Evolutionary conservation across 1,140 invertebrate species (phyloP).

Genomic region (Zaprionus camerounensis): DNA sequence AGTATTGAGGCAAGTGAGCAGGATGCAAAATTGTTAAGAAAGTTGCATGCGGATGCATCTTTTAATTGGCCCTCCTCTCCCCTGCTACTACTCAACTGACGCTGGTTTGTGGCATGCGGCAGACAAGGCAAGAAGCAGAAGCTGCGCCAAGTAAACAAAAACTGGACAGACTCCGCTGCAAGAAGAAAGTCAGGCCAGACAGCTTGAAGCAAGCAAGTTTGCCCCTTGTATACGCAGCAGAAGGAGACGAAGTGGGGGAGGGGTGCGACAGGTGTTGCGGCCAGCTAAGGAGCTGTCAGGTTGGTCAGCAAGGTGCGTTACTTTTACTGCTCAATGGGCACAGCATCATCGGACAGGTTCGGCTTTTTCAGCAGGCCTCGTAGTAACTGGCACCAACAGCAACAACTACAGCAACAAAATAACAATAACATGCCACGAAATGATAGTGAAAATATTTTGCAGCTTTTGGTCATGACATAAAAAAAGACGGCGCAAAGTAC

Average conservation of each 20-base stretch:
- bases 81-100: background rate
- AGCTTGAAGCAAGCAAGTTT: conserved; percentile 55
- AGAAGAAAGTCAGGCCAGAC: conserved; percentile 69
- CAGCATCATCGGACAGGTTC: conserved; percentile 38
- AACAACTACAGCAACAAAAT: conserved; percentile 49
- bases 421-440: conserved; percentile 68
- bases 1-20: conserved; percentile 28
- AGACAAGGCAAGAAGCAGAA: conserved; percentile 32
- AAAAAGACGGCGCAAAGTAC: conserved; percentile 18
- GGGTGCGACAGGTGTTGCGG: conserved; percentile 17
- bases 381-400: conserved; percentile 49
- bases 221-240: conserved; percentile 38
- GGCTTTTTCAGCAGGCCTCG: conserved; percentile 61
- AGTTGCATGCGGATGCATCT: conserved; percentile 68
- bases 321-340: conserved; percentile 63
- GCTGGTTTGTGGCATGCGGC: conserved; percentile 3
- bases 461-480: conserved; percentile 78
- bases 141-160: conserved; percentile 66
- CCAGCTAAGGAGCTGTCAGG: conserved; percentile 53
- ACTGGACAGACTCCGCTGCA: conserved; percentile 66
- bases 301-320: conserved; percentile 66
- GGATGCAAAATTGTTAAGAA: conserved; percentile 71
- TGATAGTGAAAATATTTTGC: conserved; percentile 80
- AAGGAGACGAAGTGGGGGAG: background rate
- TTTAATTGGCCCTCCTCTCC: conserved; percentile 62